These are phyloP conservation scores for Spinibarbus caldwelli DNA, from an alignment of 2,797 vertebrate species.

Conservation along the genomic window DNA sequence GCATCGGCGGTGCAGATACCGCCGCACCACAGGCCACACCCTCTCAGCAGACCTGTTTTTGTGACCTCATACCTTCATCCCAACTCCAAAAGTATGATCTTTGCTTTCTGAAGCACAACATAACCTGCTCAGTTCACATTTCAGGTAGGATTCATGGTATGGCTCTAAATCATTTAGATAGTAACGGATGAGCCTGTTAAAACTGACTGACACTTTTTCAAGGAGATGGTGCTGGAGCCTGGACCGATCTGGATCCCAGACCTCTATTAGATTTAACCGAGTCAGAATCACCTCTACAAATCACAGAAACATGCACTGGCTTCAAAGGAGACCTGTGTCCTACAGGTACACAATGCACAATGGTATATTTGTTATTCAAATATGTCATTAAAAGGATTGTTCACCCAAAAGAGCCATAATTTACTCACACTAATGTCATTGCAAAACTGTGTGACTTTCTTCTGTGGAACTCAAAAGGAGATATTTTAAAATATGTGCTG, in stretches of 20 bases:
- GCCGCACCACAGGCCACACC: constrained; percentile 72
- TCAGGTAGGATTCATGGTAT: constrained; percentile 59
- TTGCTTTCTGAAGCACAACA: constrained; percentile 66
- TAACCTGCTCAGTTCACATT: constrained; percentile 61
- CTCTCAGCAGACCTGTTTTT: constrained; percentile 74
- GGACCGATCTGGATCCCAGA: constrained; percentile 60
- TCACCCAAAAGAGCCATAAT: not conserved
- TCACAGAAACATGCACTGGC: constrained; percentile 65
- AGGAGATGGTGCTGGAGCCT: constrained; percentile 56
- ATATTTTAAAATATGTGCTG: not conserved
- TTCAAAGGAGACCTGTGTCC: constrained; percentile 81
- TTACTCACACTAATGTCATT: not conserved
- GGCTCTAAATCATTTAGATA: not conserved
- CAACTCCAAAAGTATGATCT: constrained; percentile 55
- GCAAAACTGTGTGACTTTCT: not conserved
- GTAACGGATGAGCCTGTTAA: constrained; percentile 44
- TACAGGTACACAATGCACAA: constrained; percentile 66
- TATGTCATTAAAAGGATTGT: not conserved
- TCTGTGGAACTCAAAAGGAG: not conserved
- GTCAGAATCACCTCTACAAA: constrained; percentile 56
- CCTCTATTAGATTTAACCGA: constrained; percentile 59
- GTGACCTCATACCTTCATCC: constrained; percentile 66
- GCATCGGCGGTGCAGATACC: constrained; percentile 70
- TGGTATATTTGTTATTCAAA: not conserved
- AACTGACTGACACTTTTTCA: constrained; percentile 42